phyloP scores from a whole-genome alignment of 1,140 invertebrate genomes.

The Hylaeus anthracinus region DNA sequence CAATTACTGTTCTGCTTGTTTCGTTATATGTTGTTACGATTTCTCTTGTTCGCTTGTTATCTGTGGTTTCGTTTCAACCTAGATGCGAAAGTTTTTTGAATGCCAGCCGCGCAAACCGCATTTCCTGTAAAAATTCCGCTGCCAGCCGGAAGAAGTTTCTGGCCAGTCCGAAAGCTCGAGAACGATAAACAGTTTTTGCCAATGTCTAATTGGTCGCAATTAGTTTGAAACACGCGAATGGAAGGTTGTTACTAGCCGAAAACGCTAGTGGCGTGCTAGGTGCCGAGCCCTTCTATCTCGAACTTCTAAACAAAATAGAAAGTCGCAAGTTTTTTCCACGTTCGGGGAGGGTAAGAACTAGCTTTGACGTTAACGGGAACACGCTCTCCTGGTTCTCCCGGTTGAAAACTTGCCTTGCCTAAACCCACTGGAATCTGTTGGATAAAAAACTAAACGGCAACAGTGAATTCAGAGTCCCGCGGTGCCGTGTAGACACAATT shows the following conservation, averaged over 20 bases:
- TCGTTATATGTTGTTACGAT: too few species aligned
- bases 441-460: slow-evolving; percentile 3
- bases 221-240: background rate
- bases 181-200: background rate
- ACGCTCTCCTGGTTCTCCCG: background rate
- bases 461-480: background rate
- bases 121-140: too few species aligned
- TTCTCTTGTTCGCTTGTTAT: too few species aligned
- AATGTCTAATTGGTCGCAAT: slow-evolving; percentile 18
- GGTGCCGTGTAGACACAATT: too few species aligned
- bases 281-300: background rate
- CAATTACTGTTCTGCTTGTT: too few species aligned
- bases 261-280: background rate
- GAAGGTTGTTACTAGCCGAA: background rate
- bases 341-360: slow-evolving; percentile 10
- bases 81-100: too few species aligned
- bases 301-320: slow-evolving; percentile 29
- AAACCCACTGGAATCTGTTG: background rate
- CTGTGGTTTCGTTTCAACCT: too few species aligned
- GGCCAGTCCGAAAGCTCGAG: background rate
- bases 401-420: background rate
- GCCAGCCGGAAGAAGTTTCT: background rate
- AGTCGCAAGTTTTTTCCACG: background rate
- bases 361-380: slow-evolving; percentile 30
- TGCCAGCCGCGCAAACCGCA: too few species aligned